A percentile compares a stretch with the other conserved stretches of the same genome.
These are phyloP conservation scores for Pangasius larnaudii DNA, from an alignment of 2,797 vertebrate genomes.

Conservation along the genomic window DNA sequence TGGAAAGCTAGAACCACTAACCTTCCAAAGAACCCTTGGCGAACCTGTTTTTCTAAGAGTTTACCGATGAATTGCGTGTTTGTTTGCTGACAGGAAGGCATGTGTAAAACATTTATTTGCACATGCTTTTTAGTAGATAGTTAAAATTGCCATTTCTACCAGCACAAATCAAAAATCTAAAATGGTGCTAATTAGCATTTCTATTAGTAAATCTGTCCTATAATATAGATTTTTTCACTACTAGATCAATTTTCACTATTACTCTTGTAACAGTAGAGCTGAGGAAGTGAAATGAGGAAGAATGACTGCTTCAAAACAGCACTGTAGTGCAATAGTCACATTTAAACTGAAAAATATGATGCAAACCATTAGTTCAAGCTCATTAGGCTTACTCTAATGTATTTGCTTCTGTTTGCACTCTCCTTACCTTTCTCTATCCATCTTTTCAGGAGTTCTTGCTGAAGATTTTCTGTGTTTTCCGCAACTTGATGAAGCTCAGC, in stretches of 20 bases:
- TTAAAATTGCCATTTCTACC: neutral
- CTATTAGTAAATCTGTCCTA: neutral
- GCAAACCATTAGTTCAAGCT: slow-evolving; percentile 7
- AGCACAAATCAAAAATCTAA: neutral
- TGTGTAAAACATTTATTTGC: neutral
- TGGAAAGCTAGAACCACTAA: neutral
- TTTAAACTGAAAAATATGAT: neutral
- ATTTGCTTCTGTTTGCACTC: neutral
- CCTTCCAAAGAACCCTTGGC: neutral
- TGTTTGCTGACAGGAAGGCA: neutral
- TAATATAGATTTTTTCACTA: neutral
- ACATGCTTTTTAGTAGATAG: neutral
- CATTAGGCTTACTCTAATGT: slow-evolving; percentile 2
- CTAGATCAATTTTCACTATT: neutral
- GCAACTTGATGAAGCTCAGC: slow-evolving; percentile 97
- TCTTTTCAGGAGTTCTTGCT: slow-evolving; percentile 89
- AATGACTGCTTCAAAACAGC: neutral
- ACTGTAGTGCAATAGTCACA: neutral
- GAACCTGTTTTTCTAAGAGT: neutral
- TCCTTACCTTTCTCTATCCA: slow-evolving; percentile 4
- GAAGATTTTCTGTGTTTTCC: slow-evolving; percentile 99
- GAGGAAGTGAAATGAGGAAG: neutral
- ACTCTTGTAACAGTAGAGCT: neutral
- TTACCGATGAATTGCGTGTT: neutral
- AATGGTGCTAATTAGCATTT: neutral